Evolutionary conservation across 2,888 invertebrate species (phyloP).

Genomic region (Acronicta alni): DNA sequence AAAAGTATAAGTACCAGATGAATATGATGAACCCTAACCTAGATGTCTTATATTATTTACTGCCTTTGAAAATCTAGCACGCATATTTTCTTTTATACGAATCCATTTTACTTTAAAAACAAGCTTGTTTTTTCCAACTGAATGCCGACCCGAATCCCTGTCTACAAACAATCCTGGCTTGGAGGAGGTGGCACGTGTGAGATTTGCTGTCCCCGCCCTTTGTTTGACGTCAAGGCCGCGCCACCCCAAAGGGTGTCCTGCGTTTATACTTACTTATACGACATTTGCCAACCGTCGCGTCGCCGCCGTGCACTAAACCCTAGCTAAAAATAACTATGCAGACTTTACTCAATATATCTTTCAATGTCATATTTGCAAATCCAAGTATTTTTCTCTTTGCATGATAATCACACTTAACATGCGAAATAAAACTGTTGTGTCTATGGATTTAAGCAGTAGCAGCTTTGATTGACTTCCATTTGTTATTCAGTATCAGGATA

Average conservation of each 20-base stretch:
- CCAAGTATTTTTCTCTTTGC: slow-evolving; percentile 1
- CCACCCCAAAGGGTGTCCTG: slow-evolving; percentile 53
- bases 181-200: slow-evolving; percentile 56
- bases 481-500: slow-evolving; percentile 11
- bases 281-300: slow-evolving; percentile 52
- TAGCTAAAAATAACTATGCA: slow-evolving; percentile 50
- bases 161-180: slow-evolving; percentile 45
- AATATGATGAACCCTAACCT: too few species aligned
- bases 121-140: slow-evolving; percentile 32
- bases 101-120: slow-evolving; percentile 21
- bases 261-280: slow-evolving; percentile 51
- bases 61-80: too few species aligned
- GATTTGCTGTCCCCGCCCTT: slow-evolving; percentile 64
- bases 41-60: too few species aligned
- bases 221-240: slow-evolving; percentile 75
- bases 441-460: not conserved
- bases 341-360: slow-evolving; percentile 15
- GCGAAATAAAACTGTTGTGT: too few species aligned
- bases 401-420: not conserved
- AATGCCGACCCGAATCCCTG: slow-evolving; percentile 20
- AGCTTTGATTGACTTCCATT: slow-evolving; percentile 18
- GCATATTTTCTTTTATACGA: not conserved
- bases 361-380: not conserved
- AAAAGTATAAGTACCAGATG: too few species aligned
- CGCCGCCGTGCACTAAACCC: slow-evolving; percentile 39